Percentiles rank a stretch among this genome's conserved stretches.
These are phyloP conservation scores for Malurus splendens DNA, from an alignment of 2,797 vertebrate genomes.

Conservation along the genomic window DNA sequence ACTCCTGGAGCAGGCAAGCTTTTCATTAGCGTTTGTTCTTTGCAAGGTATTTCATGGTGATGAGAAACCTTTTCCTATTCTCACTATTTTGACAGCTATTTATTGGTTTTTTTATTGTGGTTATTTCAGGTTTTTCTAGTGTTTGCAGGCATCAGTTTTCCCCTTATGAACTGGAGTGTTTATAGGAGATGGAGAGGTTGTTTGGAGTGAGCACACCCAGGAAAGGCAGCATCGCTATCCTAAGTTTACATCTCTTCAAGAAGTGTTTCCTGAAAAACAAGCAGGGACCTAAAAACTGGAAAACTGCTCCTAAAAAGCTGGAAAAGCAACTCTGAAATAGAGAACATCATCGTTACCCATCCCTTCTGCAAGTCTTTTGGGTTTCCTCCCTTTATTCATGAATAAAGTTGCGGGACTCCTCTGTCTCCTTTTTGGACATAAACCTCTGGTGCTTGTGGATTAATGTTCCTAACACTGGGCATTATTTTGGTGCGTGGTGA, in stretches of 20 bases:
- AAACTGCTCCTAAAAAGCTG: background rate
- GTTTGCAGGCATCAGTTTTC: background rate
- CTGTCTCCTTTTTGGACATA: too few species aligned
- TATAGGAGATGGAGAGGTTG: background rate
- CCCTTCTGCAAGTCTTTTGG: background rate
- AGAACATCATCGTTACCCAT: background rate
- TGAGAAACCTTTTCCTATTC: background rate
- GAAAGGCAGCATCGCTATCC: background rate
- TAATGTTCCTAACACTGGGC: too few species aligned
- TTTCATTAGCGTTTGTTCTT: fast-evolving
- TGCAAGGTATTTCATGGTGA: background rate
- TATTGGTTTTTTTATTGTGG: background rate
- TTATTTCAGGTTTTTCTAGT: background rate
- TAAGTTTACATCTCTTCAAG: background rate
- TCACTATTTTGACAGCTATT: background rate
- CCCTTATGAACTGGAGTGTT: background rate
- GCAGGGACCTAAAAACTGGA: background rate
- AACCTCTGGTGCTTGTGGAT: too few species aligned
- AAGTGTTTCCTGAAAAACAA: background rate
- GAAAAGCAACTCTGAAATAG: background rate
- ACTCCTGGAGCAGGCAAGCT: background rate
- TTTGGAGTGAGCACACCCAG: background rate
- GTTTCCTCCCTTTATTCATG: background rate
- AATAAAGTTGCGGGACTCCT: too few species aligned
- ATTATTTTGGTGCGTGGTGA: background rate